These are phyloP conservation scores for Ctenodactylus gundi DNA, from an alignment of 2,113 vertebrate genomes.

Conservation along the genomic window DNA sequence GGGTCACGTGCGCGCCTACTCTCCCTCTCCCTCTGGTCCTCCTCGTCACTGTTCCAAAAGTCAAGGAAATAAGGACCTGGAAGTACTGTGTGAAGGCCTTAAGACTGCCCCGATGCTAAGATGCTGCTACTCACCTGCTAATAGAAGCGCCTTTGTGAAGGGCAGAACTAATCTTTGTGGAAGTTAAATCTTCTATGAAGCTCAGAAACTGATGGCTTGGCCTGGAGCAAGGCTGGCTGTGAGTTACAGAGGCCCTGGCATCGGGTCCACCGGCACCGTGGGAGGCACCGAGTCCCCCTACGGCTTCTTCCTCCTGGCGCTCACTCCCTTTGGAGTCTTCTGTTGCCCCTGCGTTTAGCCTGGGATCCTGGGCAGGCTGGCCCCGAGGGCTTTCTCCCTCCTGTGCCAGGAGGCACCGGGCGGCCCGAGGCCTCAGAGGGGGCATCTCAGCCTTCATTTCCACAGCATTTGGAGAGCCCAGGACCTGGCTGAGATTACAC, in stretches of 20 bases:
- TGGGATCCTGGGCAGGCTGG: not conserved
- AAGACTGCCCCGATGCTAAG: not conserved
- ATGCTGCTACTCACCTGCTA: constrained; percentile 45
- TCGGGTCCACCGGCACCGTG: fast-evolving
- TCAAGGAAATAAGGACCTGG: not conserved
- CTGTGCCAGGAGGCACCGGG: not conserved
- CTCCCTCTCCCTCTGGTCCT: not conserved
- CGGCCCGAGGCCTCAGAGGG: not conserved
- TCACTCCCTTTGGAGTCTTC: not conserved
- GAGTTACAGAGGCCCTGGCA: not conserved
- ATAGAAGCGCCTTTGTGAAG: not conserved
- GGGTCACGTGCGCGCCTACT: fast-evolving
- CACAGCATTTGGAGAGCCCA: not conserved
- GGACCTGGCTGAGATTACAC: constrained; percentile 65
- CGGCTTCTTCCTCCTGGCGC: not conserved
- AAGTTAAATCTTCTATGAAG: not conserved
- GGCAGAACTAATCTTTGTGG: not conserved
- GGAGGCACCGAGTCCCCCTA: too few relatives aligned
- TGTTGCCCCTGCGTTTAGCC: not conserved
- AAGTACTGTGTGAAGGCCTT: not conserved
- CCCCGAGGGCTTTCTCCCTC: not conserved
- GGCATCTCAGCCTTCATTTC: not conserved
- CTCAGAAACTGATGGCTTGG: not conserved
- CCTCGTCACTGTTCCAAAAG: not conserved
- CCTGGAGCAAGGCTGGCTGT: not conserved